Percentiles rank a stretch among this genome's conserved stretches.
These are phyloP conservation scores for Chanos chanos DNA, from an alignment of 2,797 vertebrate genomes.

Conservation along the genomic window DNA sequence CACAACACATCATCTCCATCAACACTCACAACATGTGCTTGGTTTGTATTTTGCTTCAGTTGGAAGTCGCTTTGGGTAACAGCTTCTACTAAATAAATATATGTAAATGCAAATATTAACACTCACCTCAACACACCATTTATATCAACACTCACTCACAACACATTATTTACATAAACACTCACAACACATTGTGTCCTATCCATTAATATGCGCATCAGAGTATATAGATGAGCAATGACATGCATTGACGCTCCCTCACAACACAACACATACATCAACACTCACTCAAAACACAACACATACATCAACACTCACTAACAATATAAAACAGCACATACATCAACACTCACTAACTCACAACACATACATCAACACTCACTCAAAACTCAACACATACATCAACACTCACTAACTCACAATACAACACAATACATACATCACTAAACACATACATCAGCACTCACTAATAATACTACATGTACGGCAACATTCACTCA, in stretches of 20 bases:
- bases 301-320: background rate
- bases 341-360: constrained; percentile 40
- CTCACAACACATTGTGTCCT: no score
- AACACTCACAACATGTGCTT: no score
- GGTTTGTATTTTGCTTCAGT: background rate
- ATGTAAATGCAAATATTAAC: background rate
- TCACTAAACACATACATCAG: background rate
- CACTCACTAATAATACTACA: no score
- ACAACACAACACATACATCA: no score
- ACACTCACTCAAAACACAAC: background rate
- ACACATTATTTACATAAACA: no score
- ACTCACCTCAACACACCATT: no score
- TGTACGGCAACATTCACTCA: no score
- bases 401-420: constrained; percentile 19
- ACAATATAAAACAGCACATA: constrained; percentile 36
- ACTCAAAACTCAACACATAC: constrained; percentile 45
- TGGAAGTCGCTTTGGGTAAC: background rate
- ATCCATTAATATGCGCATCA: no score
- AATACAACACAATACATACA: background rate
- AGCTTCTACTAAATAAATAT: background rate
- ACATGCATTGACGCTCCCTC: no score
- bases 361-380: constrained; percentile 8
- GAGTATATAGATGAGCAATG: no score
- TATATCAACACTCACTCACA: no score
- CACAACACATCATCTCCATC: background rate